Evolutionary conservation across 2,888 invertebrate genomes (phyloP).

Genomic region (Tridacna crocea): DNA sequence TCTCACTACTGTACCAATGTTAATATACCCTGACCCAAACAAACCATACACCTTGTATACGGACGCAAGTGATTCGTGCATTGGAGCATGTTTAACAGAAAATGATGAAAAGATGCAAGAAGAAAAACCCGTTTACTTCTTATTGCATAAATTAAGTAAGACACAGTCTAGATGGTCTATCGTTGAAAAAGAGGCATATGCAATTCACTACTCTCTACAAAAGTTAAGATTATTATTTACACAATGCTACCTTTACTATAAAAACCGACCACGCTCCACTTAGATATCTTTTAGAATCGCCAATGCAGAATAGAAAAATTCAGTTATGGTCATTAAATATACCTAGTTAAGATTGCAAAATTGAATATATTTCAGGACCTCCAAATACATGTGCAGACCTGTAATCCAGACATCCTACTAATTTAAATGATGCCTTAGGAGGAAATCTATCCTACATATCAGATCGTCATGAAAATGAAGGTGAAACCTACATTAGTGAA

Average conservation of each 20-base stretch:
- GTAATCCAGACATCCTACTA: not conserved
- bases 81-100: conserved; percentile 32
- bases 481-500: not conserved
- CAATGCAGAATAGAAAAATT: conserved; percentile 49
- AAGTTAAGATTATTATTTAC: too few relatives aligned
- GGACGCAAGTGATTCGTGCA: conserved; percentile 26
- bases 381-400: conserved; percentile 7
- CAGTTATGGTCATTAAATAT: conserved; percentile 38
- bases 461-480: too few relatives aligned
- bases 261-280: not conserved
- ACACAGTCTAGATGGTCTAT: not conserved
- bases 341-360: conserved; percentile 43
- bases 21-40: conserved; percentile 40
- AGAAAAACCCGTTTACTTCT: conserved; percentile 38
- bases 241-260: conserved; percentile 32
- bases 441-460: too few relatives aligned
- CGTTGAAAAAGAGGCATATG: too few relatives aligned
- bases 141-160: too few relatives aligned
- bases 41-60: conserved; percentile 45
- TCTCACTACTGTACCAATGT: conserved; percentile 30
- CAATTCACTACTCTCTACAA: not conserved
- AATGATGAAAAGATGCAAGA: conserved; percentile 14
- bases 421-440: not conserved
- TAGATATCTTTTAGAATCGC: not conserved
- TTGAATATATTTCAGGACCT: conserved; percentile 33